These are phyloP conservation scores for Ophioderma brevispina DNA, from an alignment of 35 echinoderm and acorn worm genomes.

Conservation along the genomic window DNA sequence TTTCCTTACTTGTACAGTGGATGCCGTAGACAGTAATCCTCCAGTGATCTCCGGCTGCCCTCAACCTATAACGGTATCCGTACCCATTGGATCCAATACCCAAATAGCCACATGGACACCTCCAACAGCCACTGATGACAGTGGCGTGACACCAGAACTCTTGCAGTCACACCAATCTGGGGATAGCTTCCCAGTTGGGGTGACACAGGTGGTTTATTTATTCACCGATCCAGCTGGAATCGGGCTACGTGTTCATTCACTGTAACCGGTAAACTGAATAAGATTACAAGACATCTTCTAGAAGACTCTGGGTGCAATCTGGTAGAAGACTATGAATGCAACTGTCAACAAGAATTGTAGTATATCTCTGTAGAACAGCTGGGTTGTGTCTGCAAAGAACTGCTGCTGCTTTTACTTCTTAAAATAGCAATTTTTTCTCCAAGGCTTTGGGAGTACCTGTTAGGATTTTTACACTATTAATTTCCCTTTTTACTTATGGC, in stretches of 20 bases:
- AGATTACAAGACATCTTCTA: no score
- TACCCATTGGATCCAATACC: background rate
- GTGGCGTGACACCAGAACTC: background rate
- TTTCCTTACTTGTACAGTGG: background rate
- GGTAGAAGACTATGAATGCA: no score
- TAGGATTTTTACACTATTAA: no score
- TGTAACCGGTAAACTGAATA: constrained; percentile 56
- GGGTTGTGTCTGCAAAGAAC: no score
- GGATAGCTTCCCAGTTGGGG: background rate
- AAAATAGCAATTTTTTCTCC: no score
- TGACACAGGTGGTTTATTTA: constrained; percentile 36
- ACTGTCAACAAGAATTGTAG: no score
- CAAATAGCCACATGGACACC: constrained; percentile 13
- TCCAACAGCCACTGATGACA: constrained; percentile 70
- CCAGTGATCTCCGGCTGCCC: constrained; percentile 61
- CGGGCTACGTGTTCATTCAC: constrained; percentile 42
- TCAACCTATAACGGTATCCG: background rate
- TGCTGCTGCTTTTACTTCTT: no score
- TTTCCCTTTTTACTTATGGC: no score
- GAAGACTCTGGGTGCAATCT: no score
- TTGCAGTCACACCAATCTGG: background rate
- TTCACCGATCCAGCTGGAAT: constrained; percentile 67
- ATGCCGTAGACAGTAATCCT: background rate
- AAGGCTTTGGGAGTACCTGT: no score
- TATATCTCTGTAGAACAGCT: no score